Evolutionary conservation across 2,113 vertebrate genomes (phyloP), one percentile per base, ranked within the genome.

Genomic region (Tichodroma muraria): DNA sequence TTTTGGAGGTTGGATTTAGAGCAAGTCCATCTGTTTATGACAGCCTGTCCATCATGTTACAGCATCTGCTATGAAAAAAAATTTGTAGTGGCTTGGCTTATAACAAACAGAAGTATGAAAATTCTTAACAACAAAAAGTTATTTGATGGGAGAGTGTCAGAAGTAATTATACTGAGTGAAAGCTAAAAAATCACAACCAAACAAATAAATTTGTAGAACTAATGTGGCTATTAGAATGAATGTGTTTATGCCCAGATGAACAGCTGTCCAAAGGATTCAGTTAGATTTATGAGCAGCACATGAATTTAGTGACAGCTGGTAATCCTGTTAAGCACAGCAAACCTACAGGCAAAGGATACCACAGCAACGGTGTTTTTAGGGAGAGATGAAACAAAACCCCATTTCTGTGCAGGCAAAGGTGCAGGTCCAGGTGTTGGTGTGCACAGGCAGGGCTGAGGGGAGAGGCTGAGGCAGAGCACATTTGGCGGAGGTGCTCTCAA

Each of bases 161-260:
- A 77, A 47, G 47, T 87, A 79, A 93, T 96, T 94, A 93, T 30
- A 73, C 50, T 52, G 63, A 86, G 40, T 54, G 70, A 71, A 94
- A 75, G 80, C 89, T 88, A 87, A 89, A 95, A 91, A 86, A 31
- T 5, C 64, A 30, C 68, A 88, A 81, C 65, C 21, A 89, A 89
- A 90, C 19, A 89, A 82, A 89, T 66, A 93, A 82, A 88, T 60
- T 94, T 64, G 86, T 89, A 88, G 68, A 94, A 63, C 65, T 89
- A 95, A 89, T 68, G 64, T 77, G 79, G 42, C 70, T 65, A 83
- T 90, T 94, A 93, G 79, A 91, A 79, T 71, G 52, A 88, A 73
- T 23, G 87, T 83, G 86, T 95, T 97, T 94, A 91, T 94, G 94
- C 93, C 85, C 88, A 91, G 91, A 95, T 94, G 94, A 95, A 56